These are phyloP conservation scores for Heterodera schachtii DNA, from an alignment of 1,140 invertebrate species.

Conservation along the genomic window DNA sequence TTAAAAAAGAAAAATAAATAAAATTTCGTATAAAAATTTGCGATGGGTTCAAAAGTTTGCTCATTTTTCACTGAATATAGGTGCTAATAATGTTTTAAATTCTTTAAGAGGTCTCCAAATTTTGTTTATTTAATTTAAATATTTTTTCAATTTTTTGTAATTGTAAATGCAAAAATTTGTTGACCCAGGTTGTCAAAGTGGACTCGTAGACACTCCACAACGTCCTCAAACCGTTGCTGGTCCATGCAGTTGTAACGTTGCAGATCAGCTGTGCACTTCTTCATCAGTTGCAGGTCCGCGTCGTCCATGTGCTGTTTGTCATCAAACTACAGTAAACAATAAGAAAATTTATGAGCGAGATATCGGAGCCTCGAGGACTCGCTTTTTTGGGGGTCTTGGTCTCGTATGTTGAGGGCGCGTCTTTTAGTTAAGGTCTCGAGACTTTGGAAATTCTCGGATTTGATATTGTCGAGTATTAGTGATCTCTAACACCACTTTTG, in stretches of 20 bases:
- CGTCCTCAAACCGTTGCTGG: conserved; percentile 76
- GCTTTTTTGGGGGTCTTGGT: too few relatives aligned
- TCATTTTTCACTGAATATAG: too few relatives aligned
- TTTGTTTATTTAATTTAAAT: too few relatives aligned
- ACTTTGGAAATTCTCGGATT: too few relatives aligned
- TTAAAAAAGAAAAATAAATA: conserved; percentile 25
- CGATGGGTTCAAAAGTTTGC: not conserved
- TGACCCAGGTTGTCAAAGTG: conserved; percentile 54
- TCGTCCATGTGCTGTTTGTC: conserved; percentile 64
- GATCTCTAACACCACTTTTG: too few relatives aligned
- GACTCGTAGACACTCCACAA: conserved; percentile 72
- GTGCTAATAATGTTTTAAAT: too few relatives aligned
- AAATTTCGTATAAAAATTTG: not conserved
- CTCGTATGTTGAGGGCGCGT: too few relatives aligned
- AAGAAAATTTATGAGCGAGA: too few relatives aligned
- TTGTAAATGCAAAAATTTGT: not conserved
- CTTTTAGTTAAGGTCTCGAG: too few relatives aligned
- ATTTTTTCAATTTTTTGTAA: too few relatives aligned
- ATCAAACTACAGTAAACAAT: conserved; percentile 57
- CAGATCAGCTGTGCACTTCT: conserved; percentile 79
- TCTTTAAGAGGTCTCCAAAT: too few relatives aligned
- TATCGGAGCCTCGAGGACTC: not conserved
- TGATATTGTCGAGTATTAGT: too few relatives aligned
- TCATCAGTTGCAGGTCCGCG: conserved; percentile 78
- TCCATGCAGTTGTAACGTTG: conserved; percentile 69